phyloP scores from a whole-genome alignment of 2,888 invertebrate species.

The Hecatera dysodea region DNA sequence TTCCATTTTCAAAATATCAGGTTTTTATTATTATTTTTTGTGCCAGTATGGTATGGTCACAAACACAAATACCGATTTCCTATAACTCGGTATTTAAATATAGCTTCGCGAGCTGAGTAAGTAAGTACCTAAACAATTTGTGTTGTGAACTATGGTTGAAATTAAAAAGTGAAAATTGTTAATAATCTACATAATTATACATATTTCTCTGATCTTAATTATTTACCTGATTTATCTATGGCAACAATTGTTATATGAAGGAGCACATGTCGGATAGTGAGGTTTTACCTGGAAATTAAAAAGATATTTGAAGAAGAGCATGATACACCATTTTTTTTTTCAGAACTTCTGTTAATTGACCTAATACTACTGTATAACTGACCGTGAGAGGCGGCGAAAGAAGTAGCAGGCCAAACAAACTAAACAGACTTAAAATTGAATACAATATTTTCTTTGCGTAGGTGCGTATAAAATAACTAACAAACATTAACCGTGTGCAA shows the following conservation, averaged over 20 bases:
- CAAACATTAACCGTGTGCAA: constrained; percentile 17
- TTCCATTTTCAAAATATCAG: constrained; percentile 47
- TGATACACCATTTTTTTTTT: background rate
- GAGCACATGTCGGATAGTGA: constrained; percentile 83
- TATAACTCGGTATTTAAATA: no score
- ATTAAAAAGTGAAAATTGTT: no score
- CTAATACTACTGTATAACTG: constrained; percentile 5
- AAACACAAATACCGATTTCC: no score
- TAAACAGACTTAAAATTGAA: constrained; percentile 17
- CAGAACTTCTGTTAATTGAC: constrained; percentile 14
- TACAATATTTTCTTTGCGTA: constrained; percentile 9
- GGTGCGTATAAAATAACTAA: constrained; percentile 32
- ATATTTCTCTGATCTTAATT: background rate
- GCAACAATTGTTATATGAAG: constrained; percentile 73
- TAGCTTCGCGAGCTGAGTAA: background rate
- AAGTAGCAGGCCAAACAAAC: constrained; percentile 23
- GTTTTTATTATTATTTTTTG: background rate
- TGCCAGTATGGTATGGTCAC: no score
- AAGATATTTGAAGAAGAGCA: no score
- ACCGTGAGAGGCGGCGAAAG: constrained; percentile 28
- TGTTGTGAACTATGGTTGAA: no score
- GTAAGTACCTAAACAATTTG: no score
- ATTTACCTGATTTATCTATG: constrained; percentile 41
- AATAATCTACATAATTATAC: no score
- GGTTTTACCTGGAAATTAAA: constrained; percentile 76